Base-by-base conservation (phyloP, 2,797 vertebrate species). In the Hozukius guyotensis region DNA sequence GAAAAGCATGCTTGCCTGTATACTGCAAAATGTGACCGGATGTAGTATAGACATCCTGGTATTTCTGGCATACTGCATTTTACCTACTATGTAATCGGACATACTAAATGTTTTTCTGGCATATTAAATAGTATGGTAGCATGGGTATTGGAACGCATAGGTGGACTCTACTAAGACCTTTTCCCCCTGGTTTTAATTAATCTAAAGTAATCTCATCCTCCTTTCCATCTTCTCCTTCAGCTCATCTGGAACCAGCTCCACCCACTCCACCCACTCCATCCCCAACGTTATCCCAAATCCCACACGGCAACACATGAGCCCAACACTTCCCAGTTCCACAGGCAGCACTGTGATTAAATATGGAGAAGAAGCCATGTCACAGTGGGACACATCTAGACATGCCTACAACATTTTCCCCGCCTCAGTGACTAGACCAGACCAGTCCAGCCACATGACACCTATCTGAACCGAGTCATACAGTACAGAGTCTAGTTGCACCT, bases 291-390 rank as follows among this genome's bases (percentile, higher is more conserved):
- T 27, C 67, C 64, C 75, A 67, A 64, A 83, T 53, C 76, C 69
- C 83, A 67, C 57, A 72, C 5, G 1, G 20, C 56, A 22, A 38
- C 73, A 61, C 77, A 49, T 29, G 57, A 81, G 3, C 61, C 20
- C 53, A 25, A 64, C 49, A 42, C 75, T 62, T 69, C 59, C 72
- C n/a, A 36, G 4, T 60, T 70, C 63, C 65, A 36, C 65, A 31
- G 10, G 52, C 72, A 75, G 59, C 74, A 34, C 62, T 80, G 66
- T 57, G 69, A 79, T 84, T 82, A 82, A 57, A 75, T 6, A 22
- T 38, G 24, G 6, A 31, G 42, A 67, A 22, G 34, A 59, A 11
- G 59, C 72, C 72, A 77, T 46, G 6, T 69, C 24, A 73, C 53
- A 18, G 75, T 31, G 60, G 24, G 63, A 83, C 52, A 42, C 42